Base-by-base conservation (phyloP, 2,113 vertebrate genomes). In the Tragelaphus imberbis region DNA sequence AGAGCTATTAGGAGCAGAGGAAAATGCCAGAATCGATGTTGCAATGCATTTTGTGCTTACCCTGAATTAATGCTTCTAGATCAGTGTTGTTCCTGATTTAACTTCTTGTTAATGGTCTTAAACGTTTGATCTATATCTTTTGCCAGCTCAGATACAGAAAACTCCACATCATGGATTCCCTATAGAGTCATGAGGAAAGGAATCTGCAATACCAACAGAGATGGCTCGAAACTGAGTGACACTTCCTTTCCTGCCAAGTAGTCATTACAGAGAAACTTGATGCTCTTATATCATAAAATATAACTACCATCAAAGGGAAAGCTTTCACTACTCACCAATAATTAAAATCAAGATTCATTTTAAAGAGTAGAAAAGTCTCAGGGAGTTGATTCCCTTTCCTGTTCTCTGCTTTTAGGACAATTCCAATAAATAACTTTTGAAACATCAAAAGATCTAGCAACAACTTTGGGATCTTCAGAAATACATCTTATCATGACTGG, bases 91-190 rank as follows among this genome's bases (percentile, higher is more conserved):
- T 93, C 90, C 94, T 97, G 97, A 98, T 97, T 98, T 98, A 97
- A 97, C 17, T 5, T 96, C 65, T 80, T 96, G 97, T 77, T 98
- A 98, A 98, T 98, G 92, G 81, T 59, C 90, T 98, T 97, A 95
- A 98, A 86, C 85, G 19, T 98, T 98, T 98, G 94, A 98, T 98
- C 97, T 94, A 95, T 98, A 97, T 79, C 58, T 65, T 98, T 98
- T 97, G 97, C 93, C 98, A 97, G 27, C 75, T 96, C 80, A 71
- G 98, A 98, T 59, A 93, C 92, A 98, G 97, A 96, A 93, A 97
- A 98, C 92, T 89, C 95, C 96, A 97, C 86, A 96, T 80, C 63
- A 97, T 0, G 0, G 89, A 84, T 97, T 87, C 79, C 4, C 12
- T 40, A 28, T 1, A 58, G 58, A 59, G n/a, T 92, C 91, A 19